A percentile compares a stretch with the other conserved stretches of the same genome.
These are phyloP conservation scores for Acanthopleura granulata DNA, from an alignment of 2,888 invertebrate genomes.

Conservation along the genomic window DNA sequence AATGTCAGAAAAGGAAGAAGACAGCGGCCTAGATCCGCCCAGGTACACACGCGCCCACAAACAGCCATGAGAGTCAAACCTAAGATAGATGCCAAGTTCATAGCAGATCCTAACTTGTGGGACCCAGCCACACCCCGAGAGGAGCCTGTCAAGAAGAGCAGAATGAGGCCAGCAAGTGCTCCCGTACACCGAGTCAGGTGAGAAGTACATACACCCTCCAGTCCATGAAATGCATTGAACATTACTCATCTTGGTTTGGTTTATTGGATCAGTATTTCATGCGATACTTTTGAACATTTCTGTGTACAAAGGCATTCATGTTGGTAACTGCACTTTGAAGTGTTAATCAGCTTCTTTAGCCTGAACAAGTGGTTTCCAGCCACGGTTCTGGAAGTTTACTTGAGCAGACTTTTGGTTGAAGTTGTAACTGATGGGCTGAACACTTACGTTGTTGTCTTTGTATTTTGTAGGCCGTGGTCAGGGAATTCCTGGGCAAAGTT, in stretches of 20 bases:
- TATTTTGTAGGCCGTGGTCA: background rate
- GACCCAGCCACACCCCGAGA: constrained; percentile 63
- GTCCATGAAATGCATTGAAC: too few species aligned
- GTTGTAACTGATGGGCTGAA: too few species aligned
- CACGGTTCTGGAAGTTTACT: too few species aligned
- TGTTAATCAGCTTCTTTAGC: too few species aligned
- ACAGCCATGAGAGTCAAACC: constrained; percentile 48
- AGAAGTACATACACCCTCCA: background rate
- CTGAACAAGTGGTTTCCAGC: too few species aligned
- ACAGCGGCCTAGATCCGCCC: constrained; percentile 55
- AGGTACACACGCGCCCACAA: constrained; percentile 26
- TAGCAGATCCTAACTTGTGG: constrained; percentile 61
- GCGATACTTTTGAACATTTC: too few species aligned
- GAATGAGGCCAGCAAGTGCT: constrained; percentile 60
- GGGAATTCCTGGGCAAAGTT: background rate
- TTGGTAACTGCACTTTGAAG: too few species aligned
- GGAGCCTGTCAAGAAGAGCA: constrained; percentile 29
- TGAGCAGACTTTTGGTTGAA: too few species aligned
- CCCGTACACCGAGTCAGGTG: constrained; percentile 53
- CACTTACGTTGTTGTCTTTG: background rate
- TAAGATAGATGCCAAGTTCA: constrained; percentile 66
- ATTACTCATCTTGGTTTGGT: too few species aligned
- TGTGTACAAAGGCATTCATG: too few species aligned
- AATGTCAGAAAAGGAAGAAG: constrained; percentile 12
- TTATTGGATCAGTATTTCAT: too few species aligned